Base-by-base conservation (phyloP, 2,888 invertebrate species). In the Caenorhabditis virilis region DNA sequence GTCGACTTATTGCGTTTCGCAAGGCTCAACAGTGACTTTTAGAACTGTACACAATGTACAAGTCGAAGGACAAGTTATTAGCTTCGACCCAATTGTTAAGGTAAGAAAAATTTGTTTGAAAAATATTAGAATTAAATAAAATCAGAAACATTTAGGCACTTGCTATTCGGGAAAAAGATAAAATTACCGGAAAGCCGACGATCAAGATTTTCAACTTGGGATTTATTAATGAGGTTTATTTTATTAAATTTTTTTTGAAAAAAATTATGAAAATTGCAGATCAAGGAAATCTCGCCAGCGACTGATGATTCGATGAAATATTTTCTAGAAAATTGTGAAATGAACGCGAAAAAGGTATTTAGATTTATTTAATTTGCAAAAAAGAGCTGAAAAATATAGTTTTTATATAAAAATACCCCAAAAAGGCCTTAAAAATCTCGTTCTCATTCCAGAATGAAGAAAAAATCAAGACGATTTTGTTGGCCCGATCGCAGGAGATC, bases 201-300 rank as follows among this genome's bases (percentile, higher is more conserved):
- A 36, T 70, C 27, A 50, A 69, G 16, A 45, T 73, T 13, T 70
- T 73, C 57, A 73, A 73, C 39, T 45, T 69, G 53, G 20, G 45
- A 0, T 54, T 63, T 47, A 30, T 74, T 15, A 61, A 49, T 22
- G 56, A 58, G 36, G 74, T 73, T 16, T 41, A 63, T 53, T 49
- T 49, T 60, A 27, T 30, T 13, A 2, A 13, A 2, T 43, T 15
- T 15, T 6, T 18, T 13, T 36, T 26, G 26, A 9, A 22, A 30
- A 22, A 43, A 30, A 38, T 26, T 15, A 20, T 2, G 1, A 20
- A 25, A 25, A 20, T 53, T 56, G 20, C 41, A 65, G 65, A 39
- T 65, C 11, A 51, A 42, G 9, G n/a, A 53, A 3, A 16, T 50
- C 3, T 30, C n/a, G 5, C 13, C 38, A 25, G 20, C 46, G 15